phyloP scores from a whole-genome alignment of 2,113 vertebrate species.

The Salvelinus fontinalis region DNA sequence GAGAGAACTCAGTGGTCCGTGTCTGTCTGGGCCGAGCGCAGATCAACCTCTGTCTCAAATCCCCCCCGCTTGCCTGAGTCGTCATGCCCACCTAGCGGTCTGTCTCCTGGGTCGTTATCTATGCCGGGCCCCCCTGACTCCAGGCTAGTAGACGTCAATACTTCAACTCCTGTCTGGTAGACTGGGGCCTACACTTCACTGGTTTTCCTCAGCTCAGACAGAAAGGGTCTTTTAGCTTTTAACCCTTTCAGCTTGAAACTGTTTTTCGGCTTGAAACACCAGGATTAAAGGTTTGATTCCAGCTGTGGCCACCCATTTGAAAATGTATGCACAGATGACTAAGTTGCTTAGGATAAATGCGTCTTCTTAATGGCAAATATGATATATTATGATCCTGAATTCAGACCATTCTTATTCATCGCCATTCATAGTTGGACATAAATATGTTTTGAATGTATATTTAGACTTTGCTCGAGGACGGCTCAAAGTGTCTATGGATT shows the following conservation, averaged over 20 bases:
- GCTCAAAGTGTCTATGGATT: too few relatives aligned
- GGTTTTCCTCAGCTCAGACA: constrained; percentile 1
- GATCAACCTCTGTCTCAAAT: constrained; percentile 1
- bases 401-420: too few relatives aligned
- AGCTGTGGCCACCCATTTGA: too few relatives aligned
- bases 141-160: constrained; percentile 7
- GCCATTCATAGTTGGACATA: too few relatives aligned
- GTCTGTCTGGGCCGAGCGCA: not conserved
- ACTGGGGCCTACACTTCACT: constrained; percentile 7
- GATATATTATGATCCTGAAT: too few relatives aligned
- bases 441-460: too few relatives aligned
- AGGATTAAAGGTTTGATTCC: not conserved
- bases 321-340: too few relatives aligned
- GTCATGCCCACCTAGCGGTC: constrained; percentile 10
- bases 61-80: not conserved
- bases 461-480: too few relatives aligned
- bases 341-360: too few relatives aligned
- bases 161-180: constrained; percentile 10
- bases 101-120: constrained; percentile 16
- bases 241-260: not conserved
- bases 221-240: not conserved
- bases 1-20: not conserved
- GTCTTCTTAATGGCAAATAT: too few relatives aligned
- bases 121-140: not conserved
- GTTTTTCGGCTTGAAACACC: not conserved